A percentile compares a stretch with the other conserved stretches of the same genome.
phyloP scores from a whole-genome alignment of 2,888 invertebrate genomes.

The Pseudeuparius sepicola region DNA sequence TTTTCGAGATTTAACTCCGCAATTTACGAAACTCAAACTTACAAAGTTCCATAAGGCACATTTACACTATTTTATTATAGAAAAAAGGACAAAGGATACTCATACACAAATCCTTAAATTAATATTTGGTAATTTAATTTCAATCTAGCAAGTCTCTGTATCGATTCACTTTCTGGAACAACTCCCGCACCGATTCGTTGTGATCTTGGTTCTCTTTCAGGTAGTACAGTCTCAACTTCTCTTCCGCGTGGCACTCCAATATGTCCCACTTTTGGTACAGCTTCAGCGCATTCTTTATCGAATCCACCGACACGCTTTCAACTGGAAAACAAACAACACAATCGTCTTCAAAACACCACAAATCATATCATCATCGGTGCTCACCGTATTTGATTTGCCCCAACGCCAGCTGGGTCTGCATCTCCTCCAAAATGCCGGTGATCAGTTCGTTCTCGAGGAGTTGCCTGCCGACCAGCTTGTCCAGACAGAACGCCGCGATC shows the following conservation, averaged over 20 bases:
- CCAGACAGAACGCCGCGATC: conserved; percentile 50
- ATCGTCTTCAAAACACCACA: conserved; percentile 5
- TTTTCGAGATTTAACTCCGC: no score
- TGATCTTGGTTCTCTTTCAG: conserved; percentile 34
- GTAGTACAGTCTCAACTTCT: conserved; percentile 35
- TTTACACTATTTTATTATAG: no score
- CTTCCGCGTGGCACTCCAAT: conserved; percentile 47
- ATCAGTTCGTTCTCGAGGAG: conserved; percentile 59
- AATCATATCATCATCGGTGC: conserved; percentile 9
- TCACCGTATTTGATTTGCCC: conserved; percentile 35
- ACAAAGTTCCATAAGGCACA: no score
- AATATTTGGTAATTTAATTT: no score
- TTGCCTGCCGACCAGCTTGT: conserved; percentile 44
- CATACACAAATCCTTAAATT: no score
- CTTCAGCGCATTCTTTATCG: conserved; percentile 74
- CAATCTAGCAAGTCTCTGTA: no score
- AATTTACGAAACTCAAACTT: no score
- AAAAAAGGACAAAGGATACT: no score
- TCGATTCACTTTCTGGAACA: conserved; percentile 34
- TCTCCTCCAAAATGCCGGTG: conserved; percentile 52
- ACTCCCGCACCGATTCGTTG: conserved; percentile 28
- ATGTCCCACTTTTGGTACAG: conserved; percentile 74
- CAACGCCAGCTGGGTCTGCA: conserved; percentile 51
- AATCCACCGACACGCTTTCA: conserved; percentile 80
- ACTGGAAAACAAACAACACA: conserved; percentile 44